Conservation (phyloP, 2,888 invertebrate genomes). For the Drosophila yooni region DNA sequence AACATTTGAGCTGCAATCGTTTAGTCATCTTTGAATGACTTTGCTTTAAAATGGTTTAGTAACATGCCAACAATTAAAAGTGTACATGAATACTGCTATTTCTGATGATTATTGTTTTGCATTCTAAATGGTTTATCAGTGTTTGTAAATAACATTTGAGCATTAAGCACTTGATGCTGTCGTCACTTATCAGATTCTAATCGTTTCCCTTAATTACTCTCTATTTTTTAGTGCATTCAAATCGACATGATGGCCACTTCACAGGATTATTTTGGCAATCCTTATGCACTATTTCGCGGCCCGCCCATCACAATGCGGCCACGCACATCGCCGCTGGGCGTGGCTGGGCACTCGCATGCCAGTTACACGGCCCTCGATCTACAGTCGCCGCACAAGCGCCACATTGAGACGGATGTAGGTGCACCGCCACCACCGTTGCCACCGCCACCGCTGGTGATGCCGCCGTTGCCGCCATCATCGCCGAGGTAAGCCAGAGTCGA, state of each 20-base stretch:
- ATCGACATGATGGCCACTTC: constrained; percentile 83
- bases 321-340: constrained; percentile 80
- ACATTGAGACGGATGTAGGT: constrained; percentile 79
- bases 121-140: neutral
- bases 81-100: constrained; percentile 11
- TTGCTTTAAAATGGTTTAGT: constrained; percentile 57
- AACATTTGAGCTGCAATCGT: constrained; percentile 55
- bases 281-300: constrained; percentile 83
- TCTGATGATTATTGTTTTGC: neutral
- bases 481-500: constrained; percentile 82
- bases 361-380: constrained; percentile 78
- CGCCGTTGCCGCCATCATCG: constrained; percentile 78
- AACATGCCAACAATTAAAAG: constrained; percentile 56
- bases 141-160: neutral
- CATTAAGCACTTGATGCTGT: neutral
- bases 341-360: constrained; percentile 68
- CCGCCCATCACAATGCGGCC: constrained; percentile 84
- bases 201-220: constrained; percentile 22
- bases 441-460: constrained; percentile 76
- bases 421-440: constrained; percentile 80
- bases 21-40: constrained; percentile 67
- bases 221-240: constrained; percentile 33
- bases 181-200: neutral
- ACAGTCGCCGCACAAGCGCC: constrained; percentile 84
- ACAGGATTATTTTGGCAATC: constrained; percentile 84